Conservation (phyloP, 2,113 vertebrate species). For the Microtus richardsoni region DNA sequence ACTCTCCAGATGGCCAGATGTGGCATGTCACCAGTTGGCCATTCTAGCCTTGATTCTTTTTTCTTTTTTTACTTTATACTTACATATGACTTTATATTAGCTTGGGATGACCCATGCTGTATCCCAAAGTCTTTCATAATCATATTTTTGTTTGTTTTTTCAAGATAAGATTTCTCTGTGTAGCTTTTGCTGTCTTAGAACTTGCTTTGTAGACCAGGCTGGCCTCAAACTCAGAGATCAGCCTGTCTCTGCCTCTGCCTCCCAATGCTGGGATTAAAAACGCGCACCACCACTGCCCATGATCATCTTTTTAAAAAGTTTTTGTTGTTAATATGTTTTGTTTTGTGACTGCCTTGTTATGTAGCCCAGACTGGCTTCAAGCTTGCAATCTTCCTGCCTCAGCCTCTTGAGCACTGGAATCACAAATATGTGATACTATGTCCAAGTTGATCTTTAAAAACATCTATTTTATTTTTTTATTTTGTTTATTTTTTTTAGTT, state of each 20-base stretch:
- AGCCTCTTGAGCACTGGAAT: not conserved
- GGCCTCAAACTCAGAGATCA: not conserved
- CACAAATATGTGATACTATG: not conserved
- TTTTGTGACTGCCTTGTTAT: not conserved
- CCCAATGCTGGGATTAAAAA: not conserved
- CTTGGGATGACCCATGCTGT: not conserved
- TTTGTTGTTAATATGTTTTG: not conserved
- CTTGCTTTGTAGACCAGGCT: not conserved
- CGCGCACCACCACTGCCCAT: not conserved
- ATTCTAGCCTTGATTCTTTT: not conserved
- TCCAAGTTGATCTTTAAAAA: not conserved
- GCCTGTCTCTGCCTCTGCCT: not conserved
- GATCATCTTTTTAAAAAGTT: not conserved
- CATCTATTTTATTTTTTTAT: too few species aligned
- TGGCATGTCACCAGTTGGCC: not conserved
- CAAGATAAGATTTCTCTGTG: not conserved
- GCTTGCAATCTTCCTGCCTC: not conserved
- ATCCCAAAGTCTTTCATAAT: not conserved
- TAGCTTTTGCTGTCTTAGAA: not conserved
- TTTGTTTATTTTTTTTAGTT: too few species aligned
- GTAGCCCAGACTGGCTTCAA: not conserved
- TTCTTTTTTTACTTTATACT: not conserved
- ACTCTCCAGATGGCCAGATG: not conserved
- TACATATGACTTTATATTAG: not conserved
- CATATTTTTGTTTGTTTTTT: not conserved